phyloP scores from a whole-genome alignment of 2,113 vertebrate genomes.

The Chelonoidis abingdonii region DNA sequence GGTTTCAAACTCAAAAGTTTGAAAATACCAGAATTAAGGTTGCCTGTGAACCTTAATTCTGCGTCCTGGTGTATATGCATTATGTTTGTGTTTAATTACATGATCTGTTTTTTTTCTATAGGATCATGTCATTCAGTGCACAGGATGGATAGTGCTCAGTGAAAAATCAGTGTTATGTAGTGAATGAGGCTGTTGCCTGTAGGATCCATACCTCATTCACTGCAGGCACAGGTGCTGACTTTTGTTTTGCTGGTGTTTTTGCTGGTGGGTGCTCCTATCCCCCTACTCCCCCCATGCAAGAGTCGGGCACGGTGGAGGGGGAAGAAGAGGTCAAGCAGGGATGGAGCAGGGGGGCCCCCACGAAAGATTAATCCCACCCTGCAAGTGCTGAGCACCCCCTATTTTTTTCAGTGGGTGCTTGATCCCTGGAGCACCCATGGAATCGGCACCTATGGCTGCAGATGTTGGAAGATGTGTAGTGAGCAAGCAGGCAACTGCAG shows the following conservation, averaged over 20 bases:
- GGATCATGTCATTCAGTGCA: background rate
- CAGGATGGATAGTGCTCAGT: background rate
- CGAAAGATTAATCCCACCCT: too few relatives aligned
- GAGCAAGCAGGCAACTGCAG: background rate
- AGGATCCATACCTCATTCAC: background rate
- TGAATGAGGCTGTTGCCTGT: fast-evolving
- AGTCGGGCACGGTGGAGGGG: too few relatives aligned
- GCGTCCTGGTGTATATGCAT: background rate
- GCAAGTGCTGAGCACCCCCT: too few relatives aligned
- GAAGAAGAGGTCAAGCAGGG: too few relatives aligned
- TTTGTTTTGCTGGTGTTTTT: too few relatives aligned
- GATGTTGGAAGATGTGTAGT: too few relatives aligned
- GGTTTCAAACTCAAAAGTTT: background rate
- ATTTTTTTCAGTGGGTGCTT: too few relatives aligned
- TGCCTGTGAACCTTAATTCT: background rate
- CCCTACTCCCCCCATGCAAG: too few relatives aligned
- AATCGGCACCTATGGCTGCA: too few relatives aligned
- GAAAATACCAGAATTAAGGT: background rate
- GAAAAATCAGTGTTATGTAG: fast-evolving
- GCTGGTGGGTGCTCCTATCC: too few relatives aligned
- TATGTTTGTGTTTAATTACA: background rate
- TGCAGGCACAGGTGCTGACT: background rate
- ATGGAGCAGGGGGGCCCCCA: too few relatives aligned
- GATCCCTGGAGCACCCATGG: too few relatives aligned
- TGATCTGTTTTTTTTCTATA: background rate